Conservation (phyloP, 2,113 vertebrate genomes). For the Corapipo altera region DNA sequence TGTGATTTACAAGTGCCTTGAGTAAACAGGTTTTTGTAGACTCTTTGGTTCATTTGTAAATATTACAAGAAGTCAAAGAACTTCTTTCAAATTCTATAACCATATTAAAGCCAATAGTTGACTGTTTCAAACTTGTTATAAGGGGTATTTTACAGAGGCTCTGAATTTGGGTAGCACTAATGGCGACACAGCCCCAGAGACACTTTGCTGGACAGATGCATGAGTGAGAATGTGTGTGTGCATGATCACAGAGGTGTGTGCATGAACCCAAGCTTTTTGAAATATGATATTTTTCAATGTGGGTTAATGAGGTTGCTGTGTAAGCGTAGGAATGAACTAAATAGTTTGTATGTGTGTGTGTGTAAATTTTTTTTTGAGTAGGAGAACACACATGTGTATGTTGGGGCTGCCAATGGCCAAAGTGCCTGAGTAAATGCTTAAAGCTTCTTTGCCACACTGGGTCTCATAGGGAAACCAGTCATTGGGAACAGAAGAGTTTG, state of each 20-base stretch:
- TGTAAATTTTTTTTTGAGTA: neutral
- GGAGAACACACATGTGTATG: neutral
- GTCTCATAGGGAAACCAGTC: neutral
- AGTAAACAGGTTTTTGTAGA: neutral
- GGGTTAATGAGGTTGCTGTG: neutral
- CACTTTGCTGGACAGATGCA: accelerated
- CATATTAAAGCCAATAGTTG: neutral
- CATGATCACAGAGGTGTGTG: neutral
- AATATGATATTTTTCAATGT: neutral
- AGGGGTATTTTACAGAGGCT: neutral
- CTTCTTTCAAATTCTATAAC: neutral
- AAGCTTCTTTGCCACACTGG: neutral
- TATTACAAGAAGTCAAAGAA: neutral
- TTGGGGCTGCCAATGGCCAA: neutral
- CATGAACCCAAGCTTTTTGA: neutral
- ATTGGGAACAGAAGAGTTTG: neutral
- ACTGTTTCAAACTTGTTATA: neutral
- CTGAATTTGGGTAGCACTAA: neutral
- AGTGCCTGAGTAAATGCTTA: neutral
- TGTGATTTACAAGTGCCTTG: neutral
- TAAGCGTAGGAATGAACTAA: neutral
- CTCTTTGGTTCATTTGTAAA: neutral
- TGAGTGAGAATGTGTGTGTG: neutral
- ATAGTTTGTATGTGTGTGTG: neutral
- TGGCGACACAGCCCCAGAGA: neutral